Percentiles rank a stretch among this genome's conserved stretches.
phyloP scores from a whole-genome alignment of 2,888 invertebrate genomes.

The Dascillus cervinus region DNA sequence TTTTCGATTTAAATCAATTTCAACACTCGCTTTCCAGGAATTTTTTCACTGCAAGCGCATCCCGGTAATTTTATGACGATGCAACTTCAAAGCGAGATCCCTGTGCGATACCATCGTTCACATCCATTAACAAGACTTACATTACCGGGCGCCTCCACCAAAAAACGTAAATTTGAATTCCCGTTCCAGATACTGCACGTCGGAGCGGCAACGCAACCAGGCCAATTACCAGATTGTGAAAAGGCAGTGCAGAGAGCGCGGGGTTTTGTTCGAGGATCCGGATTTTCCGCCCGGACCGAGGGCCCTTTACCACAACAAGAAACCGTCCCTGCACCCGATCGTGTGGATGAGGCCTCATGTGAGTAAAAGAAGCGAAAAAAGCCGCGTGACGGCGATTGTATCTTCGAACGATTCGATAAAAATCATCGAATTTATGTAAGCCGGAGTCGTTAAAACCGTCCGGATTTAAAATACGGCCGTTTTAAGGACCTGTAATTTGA shows the following conservation, averaged over 20 bases:
- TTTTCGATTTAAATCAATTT: too few relatives aligned
- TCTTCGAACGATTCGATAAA: constrained; percentile 9
- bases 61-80: too few relatives aligned
- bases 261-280: constrained; percentile 53
- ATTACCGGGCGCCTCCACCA: too few relatives aligned
- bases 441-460: constrained; percentile 9
- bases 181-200: constrained; percentile 47
- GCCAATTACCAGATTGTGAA: constrained; percentile 47
- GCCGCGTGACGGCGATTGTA: constrained; percentile 7
- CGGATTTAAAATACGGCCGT: constrained; percentile 7
- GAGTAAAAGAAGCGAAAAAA: constrained; percentile 36
- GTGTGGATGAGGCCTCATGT: constrained; percentile 63
- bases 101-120: too few relatives aligned
- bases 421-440: constrained; percentile 9
- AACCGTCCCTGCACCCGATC: constrained; percentile 48
- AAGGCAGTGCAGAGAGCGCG: constrained; percentile 48
- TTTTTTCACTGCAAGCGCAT: too few relatives aligned
- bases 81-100: too few relatives aligned
- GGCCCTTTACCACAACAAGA: constrained; percentile 50
- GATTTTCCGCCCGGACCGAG: constrained; percentile 51
- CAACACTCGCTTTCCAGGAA: too few relatives aligned
- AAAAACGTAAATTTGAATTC: too few relatives aligned
- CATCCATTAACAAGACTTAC: too few relatives aligned
- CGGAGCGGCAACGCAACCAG: constrained; percentile 38
- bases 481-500: constrained; percentile 11